Conservation (phyloP, 2,113 vertebrate species). For the Phyllostomus hastatus region DNA sequence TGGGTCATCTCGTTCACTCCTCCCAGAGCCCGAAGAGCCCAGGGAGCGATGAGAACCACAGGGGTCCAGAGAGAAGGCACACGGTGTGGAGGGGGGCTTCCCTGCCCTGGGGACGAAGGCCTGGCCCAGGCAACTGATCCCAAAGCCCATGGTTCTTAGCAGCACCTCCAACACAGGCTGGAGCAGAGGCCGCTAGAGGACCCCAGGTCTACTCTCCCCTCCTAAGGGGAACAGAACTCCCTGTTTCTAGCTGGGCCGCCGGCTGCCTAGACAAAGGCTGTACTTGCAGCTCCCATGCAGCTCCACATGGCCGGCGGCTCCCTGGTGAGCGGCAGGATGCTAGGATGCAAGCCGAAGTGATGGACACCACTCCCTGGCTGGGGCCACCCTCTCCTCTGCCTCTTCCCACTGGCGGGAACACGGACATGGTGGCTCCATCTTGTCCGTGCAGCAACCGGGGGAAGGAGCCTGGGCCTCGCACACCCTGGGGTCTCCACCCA, state of each 20-base stretch:
- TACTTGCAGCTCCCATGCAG: not conserved
- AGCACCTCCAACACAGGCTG: not conserved
- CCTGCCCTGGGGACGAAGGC: not conserved
- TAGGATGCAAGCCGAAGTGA: not conserved
- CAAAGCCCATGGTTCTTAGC: not conserved
- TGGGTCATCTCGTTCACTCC: not conserved
- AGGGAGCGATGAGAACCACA: not conserved
- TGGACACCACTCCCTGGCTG: not conserved
- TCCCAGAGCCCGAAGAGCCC: not conserved
- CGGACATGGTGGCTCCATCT: not conserved
- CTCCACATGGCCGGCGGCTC: not conserved
- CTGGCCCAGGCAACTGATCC: not conserved
- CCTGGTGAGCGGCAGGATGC: not conserved
- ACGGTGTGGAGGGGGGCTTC: not conserved
- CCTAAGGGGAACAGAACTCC: not conserved
- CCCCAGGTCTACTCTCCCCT: not conserved
- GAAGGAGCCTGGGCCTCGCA: not conserved
- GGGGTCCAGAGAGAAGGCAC: not conserved
- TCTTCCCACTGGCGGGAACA: not conserved
- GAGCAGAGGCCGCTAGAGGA: not conserved
- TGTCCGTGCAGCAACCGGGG: fast-evolving
- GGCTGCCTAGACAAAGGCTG: not conserved
- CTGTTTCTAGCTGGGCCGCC: not conserved
- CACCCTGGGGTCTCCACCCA: not conserved
- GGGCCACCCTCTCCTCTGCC: not conserved